Evolutionary conservation across 2,888 invertebrate genomes (phyloP), one percentile per base, ranked within the genome.

Genomic region (Nemotelus nigrinus): DNA sequence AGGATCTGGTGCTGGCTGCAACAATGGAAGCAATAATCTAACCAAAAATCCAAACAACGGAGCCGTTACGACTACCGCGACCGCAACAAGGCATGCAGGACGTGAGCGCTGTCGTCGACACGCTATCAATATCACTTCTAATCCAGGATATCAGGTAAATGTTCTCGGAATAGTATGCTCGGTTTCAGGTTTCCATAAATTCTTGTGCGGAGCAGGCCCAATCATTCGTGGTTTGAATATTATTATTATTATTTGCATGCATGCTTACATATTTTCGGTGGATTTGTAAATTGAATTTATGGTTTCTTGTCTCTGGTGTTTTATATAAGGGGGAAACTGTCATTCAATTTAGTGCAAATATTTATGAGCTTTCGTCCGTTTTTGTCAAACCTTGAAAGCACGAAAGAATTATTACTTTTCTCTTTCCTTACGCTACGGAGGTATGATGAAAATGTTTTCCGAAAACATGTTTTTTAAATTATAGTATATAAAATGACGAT

Each of bases 51-150:
- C 72, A 48, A 44, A 68, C 8, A 77, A 74, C 58, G 71, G 75
- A 41, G 44, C 43, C 47, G 48, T 10, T 44, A 41, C 47, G 3
- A 50, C 44, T 43, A 7, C 70, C 8, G 77, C 39, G 3, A 39
- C 65, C 2, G 63, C 70, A 39, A 55, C 10, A 25, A 50, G 70
- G 57, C 50, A 63, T 60, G 55, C 44, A 7, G 74, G 45, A 4
- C 77, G 78, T 63, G 75, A 58, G 3, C 77, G 78, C 60, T 76
- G 79, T 63, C 84, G 87, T 0, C 82, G 87, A 0, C 86, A 87
- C 81, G 87, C 87, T 53, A 87, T 87, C 77, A 87, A 87, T 79
- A 87, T 87, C 70, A 87, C 87, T 50, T 86, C 87, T n/a, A 87
- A 87, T 84, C 87, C 87, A 3, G 86, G 86, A 70, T 87, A 87